These are phyloP conservation scores for Autographa gamma DNA, from an alignment of 2,888 invertebrate species.

Conservation along the genomic window DNA sequence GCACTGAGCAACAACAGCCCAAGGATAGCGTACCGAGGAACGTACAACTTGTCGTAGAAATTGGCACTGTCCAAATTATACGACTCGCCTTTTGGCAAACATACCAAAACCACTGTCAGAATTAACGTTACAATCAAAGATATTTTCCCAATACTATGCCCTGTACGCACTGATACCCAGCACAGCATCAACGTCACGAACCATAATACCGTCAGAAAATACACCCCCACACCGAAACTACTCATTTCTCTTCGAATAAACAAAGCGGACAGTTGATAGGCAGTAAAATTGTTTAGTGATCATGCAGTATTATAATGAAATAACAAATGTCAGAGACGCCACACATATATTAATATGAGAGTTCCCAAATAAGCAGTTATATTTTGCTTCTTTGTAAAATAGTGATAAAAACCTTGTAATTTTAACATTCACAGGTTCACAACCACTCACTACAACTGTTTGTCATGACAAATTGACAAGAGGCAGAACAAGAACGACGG, in stretches of 20 bases:
- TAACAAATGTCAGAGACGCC: constrained; percentile 65
- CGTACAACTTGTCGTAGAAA: constrained; percentile 83
- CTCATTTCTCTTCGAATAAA: constrained; percentile 69
- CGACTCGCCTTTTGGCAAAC: constrained; percentile 88
- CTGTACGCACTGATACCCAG: constrained; percentile 90
- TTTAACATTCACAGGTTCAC: constrained; percentile 54
- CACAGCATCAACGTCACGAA: constrained; percentile 90
- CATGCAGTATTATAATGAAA: constrained; percentile 66
- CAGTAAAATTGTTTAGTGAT: constrained; percentile 56
- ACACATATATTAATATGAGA: constrained; percentile 61
- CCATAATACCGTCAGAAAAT: constrained; percentile 91
- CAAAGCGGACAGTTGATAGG: constrained; percentile 53
- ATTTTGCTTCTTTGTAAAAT: constrained; percentile 57
- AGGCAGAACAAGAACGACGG: not conserved
- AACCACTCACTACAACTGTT: constrained; percentile 46
- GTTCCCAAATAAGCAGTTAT: constrained; percentile 63
- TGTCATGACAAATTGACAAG: constrained; percentile 8
- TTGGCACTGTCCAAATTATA: constrained; percentile 75
- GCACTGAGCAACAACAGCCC: constrained; percentile 71
- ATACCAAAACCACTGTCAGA: constrained; percentile 89
- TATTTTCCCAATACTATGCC: constrained; percentile 90
- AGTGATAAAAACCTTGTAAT: constrained; percentile 60
- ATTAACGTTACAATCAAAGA: constrained; percentile 86
- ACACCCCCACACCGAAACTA: constrained; percentile 91
- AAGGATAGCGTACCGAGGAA: constrained; percentile 73